phyloP scores from a whole-genome alignment of 2,113 vertebrate genomes.

The pig (Sus scrofa) region DNA sequence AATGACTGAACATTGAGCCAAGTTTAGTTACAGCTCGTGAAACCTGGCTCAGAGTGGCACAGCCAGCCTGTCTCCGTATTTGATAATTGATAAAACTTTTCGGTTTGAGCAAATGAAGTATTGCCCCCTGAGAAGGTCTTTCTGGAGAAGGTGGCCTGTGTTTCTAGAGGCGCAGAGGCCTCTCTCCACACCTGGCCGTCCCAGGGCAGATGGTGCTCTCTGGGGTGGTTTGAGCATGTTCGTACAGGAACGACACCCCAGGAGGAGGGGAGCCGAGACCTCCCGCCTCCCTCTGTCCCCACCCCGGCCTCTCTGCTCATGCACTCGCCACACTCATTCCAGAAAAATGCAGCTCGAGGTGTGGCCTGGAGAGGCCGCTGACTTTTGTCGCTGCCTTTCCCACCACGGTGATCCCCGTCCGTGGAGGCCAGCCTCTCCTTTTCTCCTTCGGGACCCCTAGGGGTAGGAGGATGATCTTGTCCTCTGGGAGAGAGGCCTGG shows the following conservation, averaged over 20 bases:
- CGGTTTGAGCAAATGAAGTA: conserved; percentile 22
- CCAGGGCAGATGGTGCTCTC: not conserved
- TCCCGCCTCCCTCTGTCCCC: rapidly evolving
- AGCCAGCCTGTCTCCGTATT: not conserved
- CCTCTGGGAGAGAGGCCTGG: not conserved
- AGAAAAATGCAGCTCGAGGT: not conserved
- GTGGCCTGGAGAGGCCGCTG: not conserved
- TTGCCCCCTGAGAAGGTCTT: not conserved
- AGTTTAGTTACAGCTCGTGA: not conserved
- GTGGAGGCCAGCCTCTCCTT: not conserved
- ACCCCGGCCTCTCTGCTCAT: not conserved
- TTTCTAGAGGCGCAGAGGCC: not conserved
- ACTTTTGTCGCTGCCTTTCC: not conserved
- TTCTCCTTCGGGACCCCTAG: not conserved
- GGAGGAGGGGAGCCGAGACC: not conserved
- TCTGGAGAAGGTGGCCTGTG: not conserved
- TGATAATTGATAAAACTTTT: not conserved
- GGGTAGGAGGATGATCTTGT: not conserved
- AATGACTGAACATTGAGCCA: not conserved
- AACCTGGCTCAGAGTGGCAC: not conserved
- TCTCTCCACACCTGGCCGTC: not conserved
- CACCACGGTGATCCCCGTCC: not conserved
- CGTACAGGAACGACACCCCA: not conserved
- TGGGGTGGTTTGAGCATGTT: not conserved
- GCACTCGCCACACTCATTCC: not conserved